These are phyloP conservation scores for Conus ventricosus DNA, from an alignment of 1,140 invertebrate species.

Conservation along the genomic window DNA sequence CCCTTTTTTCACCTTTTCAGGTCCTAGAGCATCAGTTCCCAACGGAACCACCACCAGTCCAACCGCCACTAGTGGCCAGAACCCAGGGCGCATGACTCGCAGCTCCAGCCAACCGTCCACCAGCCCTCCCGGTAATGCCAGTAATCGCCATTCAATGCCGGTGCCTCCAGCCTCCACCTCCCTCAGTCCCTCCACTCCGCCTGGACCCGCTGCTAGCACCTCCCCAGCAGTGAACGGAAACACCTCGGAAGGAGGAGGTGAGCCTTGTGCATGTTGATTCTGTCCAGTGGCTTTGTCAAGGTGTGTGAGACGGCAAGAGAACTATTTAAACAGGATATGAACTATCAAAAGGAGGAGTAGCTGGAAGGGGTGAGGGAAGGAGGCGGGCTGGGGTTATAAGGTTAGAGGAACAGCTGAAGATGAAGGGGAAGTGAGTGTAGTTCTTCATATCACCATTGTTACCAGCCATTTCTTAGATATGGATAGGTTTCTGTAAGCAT, in stretches of 20 bases:
- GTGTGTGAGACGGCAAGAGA: too few relatives aligned
- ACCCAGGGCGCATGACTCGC: not conserved
- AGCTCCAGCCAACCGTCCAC: not conserved
- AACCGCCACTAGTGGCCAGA: not conserved
- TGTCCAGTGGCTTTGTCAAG: too few relatives aligned
- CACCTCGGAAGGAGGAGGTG: not conserved
- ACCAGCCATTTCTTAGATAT: too few relatives aligned
- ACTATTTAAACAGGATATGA: too few relatives aligned
- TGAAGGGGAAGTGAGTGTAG: too few relatives aligned
- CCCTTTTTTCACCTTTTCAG: not conserved
- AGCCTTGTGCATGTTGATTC: not conserved
- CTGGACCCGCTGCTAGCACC: not conserved
- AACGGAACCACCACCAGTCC: not conserved
- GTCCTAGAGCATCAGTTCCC: slow-evolving; percentile 1
- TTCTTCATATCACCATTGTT: too few relatives aligned
- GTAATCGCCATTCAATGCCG: not conserved
- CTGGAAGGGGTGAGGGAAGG: too few relatives aligned
- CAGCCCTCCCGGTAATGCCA: not conserved
- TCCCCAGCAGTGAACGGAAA: not conserved
- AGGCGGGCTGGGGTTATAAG: too few relatives aligned
- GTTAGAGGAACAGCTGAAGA: too few relatives aligned
- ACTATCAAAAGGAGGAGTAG: too few relatives aligned
- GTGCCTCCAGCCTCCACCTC: not conserved
- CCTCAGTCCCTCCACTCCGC: not conserved
- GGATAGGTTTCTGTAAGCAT: too few relatives aligned